Conservation (phyloP, 2,888 invertebrate genomes). For the Merodon equestris region DNA sequence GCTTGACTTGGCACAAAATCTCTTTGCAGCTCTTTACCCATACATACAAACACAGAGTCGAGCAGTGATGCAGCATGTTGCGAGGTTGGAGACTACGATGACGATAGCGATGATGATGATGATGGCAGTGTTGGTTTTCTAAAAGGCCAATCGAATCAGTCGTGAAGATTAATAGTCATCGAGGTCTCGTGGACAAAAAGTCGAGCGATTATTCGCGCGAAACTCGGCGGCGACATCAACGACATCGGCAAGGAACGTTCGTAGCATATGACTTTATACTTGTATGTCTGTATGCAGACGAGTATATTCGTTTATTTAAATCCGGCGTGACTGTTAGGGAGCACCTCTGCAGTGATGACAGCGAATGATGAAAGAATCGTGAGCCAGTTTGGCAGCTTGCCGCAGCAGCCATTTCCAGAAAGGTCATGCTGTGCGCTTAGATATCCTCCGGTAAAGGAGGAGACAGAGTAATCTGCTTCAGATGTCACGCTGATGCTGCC, state of each 20-base stretch:
- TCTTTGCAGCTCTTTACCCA: slow-evolving; percentile 19
- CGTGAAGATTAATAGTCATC: slow-evolving; percentile 64
- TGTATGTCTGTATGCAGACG: no score
- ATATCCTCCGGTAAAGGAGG: slow-evolving; percentile 1
- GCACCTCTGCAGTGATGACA: slow-evolving; percentile 27
- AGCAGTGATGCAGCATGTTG: not conserved
- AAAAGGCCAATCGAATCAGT: slow-evolving; percentile 66
- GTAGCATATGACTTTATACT: no score
- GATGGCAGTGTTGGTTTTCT: slow-evolving; percentile 41
- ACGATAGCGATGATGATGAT: slow-evolving; percentile 14
- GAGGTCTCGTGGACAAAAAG: slow-evolving; percentile 49
- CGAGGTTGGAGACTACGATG: not conserved
- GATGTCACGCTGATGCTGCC: slow-evolving; percentile 16
- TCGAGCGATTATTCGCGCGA: slow-evolving; percentile 41
- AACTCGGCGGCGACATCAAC: slow-evolving; percentile 17
- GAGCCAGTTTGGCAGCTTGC: slow-evolving; percentile 18
- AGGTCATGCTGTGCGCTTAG: slow-evolving; percentile 32
- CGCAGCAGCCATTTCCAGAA: slow-evolving; percentile 17
- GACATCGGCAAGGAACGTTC: slow-evolving; percentile 9
- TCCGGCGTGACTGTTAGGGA: not conserved
- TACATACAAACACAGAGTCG: not conserved
- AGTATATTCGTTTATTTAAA: no score
- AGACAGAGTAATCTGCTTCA: slow-evolving; percentile 23
- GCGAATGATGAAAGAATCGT: slow-evolving; percentile 50
- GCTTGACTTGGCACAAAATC: slow-evolving; percentile 50